phyloP scores from a whole-genome alignment of 2,888 invertebrate species.

The Electrophaes corylata region DNA sequence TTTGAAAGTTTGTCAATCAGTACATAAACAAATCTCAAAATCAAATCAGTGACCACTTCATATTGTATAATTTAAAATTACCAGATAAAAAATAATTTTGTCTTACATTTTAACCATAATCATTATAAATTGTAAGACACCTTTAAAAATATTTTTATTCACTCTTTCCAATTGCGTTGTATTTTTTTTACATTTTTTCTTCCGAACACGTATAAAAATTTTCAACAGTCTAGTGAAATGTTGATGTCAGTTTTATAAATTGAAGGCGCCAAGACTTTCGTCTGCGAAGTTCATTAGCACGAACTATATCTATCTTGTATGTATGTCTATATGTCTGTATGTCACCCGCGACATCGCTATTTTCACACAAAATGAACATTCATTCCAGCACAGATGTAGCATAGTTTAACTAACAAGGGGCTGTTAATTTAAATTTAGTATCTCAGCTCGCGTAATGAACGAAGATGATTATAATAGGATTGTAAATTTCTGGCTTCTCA shows the following conservation, averaged over 20 bases:
- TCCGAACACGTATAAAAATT: no score
- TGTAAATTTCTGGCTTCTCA: constrained; percentile 59
- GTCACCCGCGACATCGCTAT: constrained; percentile 48
- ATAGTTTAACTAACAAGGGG: constrained; percentile 80
- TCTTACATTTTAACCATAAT: no score
- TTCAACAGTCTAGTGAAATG: background rate
- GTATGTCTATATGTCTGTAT: constrained; percentile 7
- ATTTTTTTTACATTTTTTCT: no score
- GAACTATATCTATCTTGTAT: background rate
- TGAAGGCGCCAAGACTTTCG: background rate
- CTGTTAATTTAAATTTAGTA: constrained; percentile 84
- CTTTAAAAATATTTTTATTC: no score
- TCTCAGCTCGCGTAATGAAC: constrained; percentile 80
- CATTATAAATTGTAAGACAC: no score
- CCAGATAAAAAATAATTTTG: no score
- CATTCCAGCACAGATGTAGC: constrained; percentile 69
- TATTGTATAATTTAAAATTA: no score
- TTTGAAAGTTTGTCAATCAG: no score
- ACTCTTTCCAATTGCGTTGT: no score
- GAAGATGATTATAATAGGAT: constrained; percentile 82
- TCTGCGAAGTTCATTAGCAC: constrained; percentile 25
- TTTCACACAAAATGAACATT: constrained; percentile 74
- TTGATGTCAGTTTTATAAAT: background rate
- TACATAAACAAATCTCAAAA: no score
- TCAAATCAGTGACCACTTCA: no score